phyloP scores from a whole-genome alignment of 2,888 invertebrate genomes.

The Caenorhabditis sp. region DNA sequence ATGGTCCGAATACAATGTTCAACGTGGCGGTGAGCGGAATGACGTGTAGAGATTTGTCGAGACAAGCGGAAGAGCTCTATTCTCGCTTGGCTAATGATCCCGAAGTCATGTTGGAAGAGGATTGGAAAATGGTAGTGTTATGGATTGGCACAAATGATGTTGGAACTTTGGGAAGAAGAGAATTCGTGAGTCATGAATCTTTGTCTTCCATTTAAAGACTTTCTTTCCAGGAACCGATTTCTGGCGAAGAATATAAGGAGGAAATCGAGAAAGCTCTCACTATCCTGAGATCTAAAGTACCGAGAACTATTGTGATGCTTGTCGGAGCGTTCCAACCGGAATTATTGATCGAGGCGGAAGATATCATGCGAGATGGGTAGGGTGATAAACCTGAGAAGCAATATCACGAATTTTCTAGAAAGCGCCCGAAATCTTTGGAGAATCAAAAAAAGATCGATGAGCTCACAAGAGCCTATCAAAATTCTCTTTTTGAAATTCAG shows the following conservation, averaged over 20 bases:
- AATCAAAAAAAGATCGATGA: slow-evolving; percentile 16
- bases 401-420: neutral
- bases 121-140: slow-evolving; percentile 61
- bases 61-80: slow-evolving; percentile 46
- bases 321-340: slow-evolving; percentile 44
- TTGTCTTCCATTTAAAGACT: no score
- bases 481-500: slow-evolving; percentile 27
- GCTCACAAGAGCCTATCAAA: neutral
- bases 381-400: neutral
- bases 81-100: slow-evolving; percentile 15
- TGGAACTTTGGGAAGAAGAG: slow-evolving; percentile 26
- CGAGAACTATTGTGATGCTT: slow-evolving; percentile 42
- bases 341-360: slow-evolving; percentile 39
- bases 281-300: slow-evolving; percentile 34
- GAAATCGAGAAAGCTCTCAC: slow-evolving; percentile 29
- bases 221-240: slow-evolving; percentile 13
- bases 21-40: slow-evolving; percentile 54
- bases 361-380: slow-evolving; percentile 40
- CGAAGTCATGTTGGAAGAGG: slow-evolving; percentile 14
- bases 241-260: slow-evolving; percentile 28
- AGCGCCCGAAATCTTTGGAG: slow-evolving; percentile 8
- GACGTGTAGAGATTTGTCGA: slow-evolving; percentile 47
- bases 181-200: neutral
- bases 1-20: slow-evolving; percentile 33
- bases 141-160: slow-evolving; percentile 65